These are phyloP conservation scores for Diploscapter pachys DNA, from an alignment of 1,140 invertebrate species.

Conservation along the genomic window DNA sequence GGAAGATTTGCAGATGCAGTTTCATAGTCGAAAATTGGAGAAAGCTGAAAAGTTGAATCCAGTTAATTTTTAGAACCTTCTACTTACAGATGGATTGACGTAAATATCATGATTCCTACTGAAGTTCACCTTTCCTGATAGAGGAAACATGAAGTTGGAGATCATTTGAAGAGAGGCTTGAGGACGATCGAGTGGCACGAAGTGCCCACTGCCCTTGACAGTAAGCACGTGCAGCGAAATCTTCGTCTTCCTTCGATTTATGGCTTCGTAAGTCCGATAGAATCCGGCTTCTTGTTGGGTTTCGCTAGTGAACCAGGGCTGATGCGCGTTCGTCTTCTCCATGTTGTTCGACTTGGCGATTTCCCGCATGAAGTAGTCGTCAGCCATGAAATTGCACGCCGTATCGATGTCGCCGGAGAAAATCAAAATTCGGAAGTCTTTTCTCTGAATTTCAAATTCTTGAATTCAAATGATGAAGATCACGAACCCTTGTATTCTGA, in stretches of 20 bases:
- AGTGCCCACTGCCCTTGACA: slow-evolving; percentile 63
- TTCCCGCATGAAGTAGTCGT: slow-evolving; percentile 62
- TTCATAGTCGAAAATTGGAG: no score
- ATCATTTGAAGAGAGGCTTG: slow-evolving; percentile 60
- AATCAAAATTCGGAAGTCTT: slow-evolving; percentile 50
- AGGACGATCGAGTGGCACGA: slow-evolving; percentile 65
- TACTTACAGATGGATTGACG: no score
- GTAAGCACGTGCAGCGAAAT: slow-evolving; percentile 37
- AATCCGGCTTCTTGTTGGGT: slow-evolving; percentile 34
- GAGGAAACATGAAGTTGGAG: slow-evolving; percentile 43
- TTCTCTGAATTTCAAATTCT: not conserved
- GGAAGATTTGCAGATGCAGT: no score
- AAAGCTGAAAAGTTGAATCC: no score
- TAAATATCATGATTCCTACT: no score
- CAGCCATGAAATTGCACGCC: slow-evolving; percentile 65
- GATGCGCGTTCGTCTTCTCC: no score
- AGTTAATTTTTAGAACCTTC: no score
- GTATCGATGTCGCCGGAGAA: slow-evolving; percentile 66
- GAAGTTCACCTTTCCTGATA: not conserved
- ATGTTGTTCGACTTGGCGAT: slow-evolving; percentile 4
- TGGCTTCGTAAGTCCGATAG: slow-evolving; percentile 25
- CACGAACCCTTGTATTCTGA: no score
- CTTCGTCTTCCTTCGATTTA: slow-evolving; percentile 9
- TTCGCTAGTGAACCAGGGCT: slow-evolving; percentile 15
- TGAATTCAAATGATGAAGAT: no score